These are phyloP conservation scores for Prionailurus bengalensis DNA, from an alignment of 2,113 vertebrate genomes.

Conservation along the genomic window DNA sequence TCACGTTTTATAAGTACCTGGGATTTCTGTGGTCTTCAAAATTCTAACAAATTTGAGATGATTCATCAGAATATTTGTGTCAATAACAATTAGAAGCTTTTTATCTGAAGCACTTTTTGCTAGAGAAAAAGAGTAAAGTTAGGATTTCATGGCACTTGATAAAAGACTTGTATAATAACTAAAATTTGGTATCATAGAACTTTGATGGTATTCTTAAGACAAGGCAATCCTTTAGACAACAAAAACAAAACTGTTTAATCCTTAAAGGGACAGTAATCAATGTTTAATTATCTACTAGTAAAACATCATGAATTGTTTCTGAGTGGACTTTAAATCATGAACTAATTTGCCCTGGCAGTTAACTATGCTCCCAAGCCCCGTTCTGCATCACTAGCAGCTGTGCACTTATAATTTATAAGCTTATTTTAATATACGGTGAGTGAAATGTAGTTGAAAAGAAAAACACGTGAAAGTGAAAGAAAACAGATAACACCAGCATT, in stretches of 20 bases:
- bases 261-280: constrained; percentile 23
- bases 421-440: constrained; percentile 43
- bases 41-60: constrained; percentile 94
- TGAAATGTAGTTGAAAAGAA: constrained; percentile 1
- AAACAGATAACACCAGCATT: not conserved
- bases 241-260: constrained; percentile 57
- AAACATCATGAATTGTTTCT: constrained; percentile 40
- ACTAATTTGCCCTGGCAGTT: not conserved
- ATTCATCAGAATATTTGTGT: constrained; percentile 97
- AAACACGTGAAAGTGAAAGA: constrained; percentile 39
- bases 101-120: constrained; percentile 86
- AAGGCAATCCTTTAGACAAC: not conserved
- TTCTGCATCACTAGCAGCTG: not conserved
- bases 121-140: constrained; percentile 64
- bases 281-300: not conserved
- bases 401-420: not conserved
- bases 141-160: constrained; percentile 51
- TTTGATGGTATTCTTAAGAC: not conserved
- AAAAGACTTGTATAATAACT: not conserved
- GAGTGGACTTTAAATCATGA: constrained; percentile 19
- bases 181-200: constrained; percentile 10
- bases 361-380: not conserved
- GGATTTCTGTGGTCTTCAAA: constrained; percentile 90
- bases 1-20: constrained; percentile 87
- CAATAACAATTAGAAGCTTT: constrained; percentile 92